phyloP scores from a whole-genome alignment of 92 coral and sea anemone species.

The Porites divaricata region DNA sequence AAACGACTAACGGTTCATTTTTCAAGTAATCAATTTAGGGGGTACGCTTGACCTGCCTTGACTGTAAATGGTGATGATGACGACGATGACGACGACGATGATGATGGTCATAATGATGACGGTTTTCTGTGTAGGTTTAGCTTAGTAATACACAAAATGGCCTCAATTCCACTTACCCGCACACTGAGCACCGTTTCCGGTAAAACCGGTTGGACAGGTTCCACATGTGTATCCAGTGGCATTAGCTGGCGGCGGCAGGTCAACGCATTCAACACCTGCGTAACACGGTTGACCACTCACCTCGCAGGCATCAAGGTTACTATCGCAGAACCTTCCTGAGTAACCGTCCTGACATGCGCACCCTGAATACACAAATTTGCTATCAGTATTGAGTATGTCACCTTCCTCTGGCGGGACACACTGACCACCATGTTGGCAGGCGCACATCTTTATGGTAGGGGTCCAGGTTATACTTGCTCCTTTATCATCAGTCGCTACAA shows the following conservation, averaged over 20 bases:
- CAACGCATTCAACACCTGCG: conserved; percentile 4
- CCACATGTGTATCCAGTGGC: conserved; percentile 63
- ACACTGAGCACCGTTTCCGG: conserved; percentile 51
- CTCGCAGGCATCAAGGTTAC: conserved; percentile 59
- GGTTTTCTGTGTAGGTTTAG: no score
- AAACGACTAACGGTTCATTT: no score
- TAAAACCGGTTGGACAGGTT: conserved; percentile 59
- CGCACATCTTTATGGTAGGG: conserved; percentile 54
- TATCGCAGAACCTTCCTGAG: conserved; percentile 63
- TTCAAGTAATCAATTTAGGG: no score
- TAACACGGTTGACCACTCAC: conserved; percentile 55
- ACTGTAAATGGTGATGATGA: no score
- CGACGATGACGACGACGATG: no score
- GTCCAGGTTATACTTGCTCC: background rate
- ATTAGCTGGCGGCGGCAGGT: background rate
- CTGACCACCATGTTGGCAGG: conserved; percentile 47
- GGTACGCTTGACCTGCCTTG: no score
- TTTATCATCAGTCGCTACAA: no score
- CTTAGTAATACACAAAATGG: no score
- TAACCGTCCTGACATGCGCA: conserved; percentile 57
- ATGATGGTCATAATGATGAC: no score
- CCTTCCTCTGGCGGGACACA: conserved; percentile 44
- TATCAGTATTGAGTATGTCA: conserved; percentile 7
- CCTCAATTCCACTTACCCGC: no score
- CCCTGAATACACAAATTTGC: conserved; percentile 21